Conservation (phyloP, 2,113 vertebrate genomes). For the Gambusia holbrooki region DNA sequence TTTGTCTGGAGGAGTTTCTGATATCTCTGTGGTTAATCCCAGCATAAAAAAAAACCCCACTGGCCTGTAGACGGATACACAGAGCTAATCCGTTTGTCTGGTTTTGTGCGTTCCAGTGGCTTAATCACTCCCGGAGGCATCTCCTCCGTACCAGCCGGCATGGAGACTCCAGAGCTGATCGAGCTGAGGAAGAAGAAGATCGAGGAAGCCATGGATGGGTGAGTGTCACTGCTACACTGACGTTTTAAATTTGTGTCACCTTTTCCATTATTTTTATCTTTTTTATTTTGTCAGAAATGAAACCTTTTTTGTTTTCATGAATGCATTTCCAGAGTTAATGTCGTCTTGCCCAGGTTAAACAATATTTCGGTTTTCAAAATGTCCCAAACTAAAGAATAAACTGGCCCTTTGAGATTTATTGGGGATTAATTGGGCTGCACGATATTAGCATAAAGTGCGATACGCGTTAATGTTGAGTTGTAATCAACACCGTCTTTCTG, state of each 20-base stretch:
- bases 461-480: not conserved
- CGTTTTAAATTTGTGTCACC: not conserved
- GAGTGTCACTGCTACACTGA: slow-evolving; percentile 26
- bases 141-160: slow-evolving; percentile 90
- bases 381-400: too few relatives aligned
- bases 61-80: not conserved
- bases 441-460: not conserved
- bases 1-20: not conserved
- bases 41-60: not conserved
- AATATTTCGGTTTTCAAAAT: too few relatives aligned
- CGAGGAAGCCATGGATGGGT: slow-evolving; percentile 95
- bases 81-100: not conserved
- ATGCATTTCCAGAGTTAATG: too few relatives aligned
- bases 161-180: slow-evolving; percentile 93
- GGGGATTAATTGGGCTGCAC: not conserved
- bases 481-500: not conserved
- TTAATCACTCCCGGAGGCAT: slow-evolving; percentile 93
- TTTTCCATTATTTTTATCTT: too few relatives aligned
- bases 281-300: not conserved
- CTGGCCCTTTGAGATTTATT: too few relatives aligned
- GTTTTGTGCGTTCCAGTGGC: slow-evolving; percentile 76
- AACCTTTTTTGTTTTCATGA: not conserved
- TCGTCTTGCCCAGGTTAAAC: too few relatives aligned
- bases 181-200: slow-evolving; percentile 96
- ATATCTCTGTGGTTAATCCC: not conserved